These are phyloP conservation scores for Corythoichthys haematopterus DNA, from an alignment of 2,113 vertebrate species.

Conservation along the genomic window DNA sequence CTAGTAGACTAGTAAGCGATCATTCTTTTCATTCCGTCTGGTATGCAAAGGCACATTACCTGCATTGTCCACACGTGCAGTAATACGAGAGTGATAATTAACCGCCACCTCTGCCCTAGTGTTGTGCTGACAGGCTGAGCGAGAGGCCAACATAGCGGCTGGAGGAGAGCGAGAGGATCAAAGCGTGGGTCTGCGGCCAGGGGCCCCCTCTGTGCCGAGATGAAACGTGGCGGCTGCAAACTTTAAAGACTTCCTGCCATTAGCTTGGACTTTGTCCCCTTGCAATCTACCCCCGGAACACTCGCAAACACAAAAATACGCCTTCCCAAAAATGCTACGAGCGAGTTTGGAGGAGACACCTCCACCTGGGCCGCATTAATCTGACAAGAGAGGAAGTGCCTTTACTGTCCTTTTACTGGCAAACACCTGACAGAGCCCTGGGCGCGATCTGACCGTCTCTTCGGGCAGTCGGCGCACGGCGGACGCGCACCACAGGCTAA, in stretches of 20 bases:
- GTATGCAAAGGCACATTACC: not conserved
- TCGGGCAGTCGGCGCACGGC: constrained; percentile 48
- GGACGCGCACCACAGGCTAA: constrained; percentile 65
- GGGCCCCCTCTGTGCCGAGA: constrained; percentile 89
- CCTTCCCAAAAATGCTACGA: not conserved
- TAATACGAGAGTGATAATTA: constrained; percentile 51
- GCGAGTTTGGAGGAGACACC: constrained; percentile 8
- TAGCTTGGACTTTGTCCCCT: constrained; percentile 92
- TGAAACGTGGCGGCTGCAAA: constrained; percentile 88
- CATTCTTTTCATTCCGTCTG: not conserved
- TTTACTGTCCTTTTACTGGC: constrained; percentile 52
- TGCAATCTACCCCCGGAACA: constrained; percentile 64
- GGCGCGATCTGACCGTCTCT: constrained; percentile 56
- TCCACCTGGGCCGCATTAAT: constrained; percentile 69
- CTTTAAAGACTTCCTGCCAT: constrained; percentile 99
- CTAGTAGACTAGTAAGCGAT: not conserved
- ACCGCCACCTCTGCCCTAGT: constrained; percentile 25
- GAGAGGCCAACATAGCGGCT: constrained; percentile 28
- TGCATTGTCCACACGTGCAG: constrained; percentile 7
- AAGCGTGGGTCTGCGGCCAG: constrained; percentile 86
- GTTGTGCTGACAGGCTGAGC: constrained; percentile 21
- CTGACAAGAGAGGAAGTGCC: constrained; percentile 56
- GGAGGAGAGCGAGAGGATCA: constrained; percentile 79
- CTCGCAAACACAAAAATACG: constrained; percentile 54
- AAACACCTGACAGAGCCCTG: constrained; percentile 35